phyloP scores from a whole-genome alignment of 2,797 vertebrate species.

The Bryconaethiops microstoma region DNA sequence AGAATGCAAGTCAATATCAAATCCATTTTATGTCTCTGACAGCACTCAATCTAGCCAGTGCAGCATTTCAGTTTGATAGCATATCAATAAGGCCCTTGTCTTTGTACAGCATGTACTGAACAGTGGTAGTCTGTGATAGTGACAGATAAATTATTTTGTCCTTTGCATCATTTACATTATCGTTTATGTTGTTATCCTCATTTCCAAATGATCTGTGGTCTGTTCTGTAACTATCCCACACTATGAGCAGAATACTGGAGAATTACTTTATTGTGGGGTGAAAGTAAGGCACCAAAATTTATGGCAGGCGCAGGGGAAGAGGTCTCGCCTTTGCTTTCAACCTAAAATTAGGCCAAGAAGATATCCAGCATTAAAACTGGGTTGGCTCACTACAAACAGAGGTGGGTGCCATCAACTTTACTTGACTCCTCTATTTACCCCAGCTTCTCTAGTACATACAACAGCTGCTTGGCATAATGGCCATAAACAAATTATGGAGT shows the following conservation, averaged over 20 bases:
- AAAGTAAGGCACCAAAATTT: constrained; percentile 61
- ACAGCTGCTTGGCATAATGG: constrained; percentile 31
- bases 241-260: constrained; percentile 13
- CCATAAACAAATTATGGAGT: background rate
- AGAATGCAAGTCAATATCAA: background rate
- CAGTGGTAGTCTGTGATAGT: background rate
- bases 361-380: constrained; percentile 62
- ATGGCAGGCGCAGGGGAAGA: constrained; percentile 63
- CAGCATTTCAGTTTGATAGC: background rate
- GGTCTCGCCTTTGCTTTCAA: constrained; percentile 54
- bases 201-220: constrained; percentile 13
- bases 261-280: constrained; percentile 62
- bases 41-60: background rate
- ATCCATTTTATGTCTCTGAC: background rate
- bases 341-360: constrained; percentile 75
- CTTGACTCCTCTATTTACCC: constrained; percentile 35
- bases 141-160: background rate
- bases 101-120: background rate
- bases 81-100: background rate
- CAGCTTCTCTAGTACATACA: constrained; percentile 11
- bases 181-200: background rate
- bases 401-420: constrained; percentile 48
- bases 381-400: constrained; percentile 41
- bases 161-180: background rate
- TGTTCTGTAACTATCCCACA: background rate